A percentile compares a stretch with the other conserved stretches of the same genome.
Evolutionary conservation across 2,888 invertebrate genomes (phyloP).

Genomic region (Oligia fasciuncula): DNA sequence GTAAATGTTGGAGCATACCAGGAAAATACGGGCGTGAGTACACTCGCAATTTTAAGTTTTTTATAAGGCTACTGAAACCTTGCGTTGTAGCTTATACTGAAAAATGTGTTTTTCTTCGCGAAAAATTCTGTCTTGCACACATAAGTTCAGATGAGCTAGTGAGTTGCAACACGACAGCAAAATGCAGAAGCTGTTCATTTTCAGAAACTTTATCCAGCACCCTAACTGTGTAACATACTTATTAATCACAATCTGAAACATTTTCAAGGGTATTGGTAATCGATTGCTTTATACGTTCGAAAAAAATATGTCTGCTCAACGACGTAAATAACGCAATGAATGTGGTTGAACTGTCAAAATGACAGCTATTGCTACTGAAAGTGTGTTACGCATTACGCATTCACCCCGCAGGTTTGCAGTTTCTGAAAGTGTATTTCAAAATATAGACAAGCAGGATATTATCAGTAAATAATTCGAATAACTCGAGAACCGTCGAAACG

Average conservation of each 20-base stretch:
- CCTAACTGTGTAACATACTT: too few species aligned
- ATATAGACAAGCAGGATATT: neutral
- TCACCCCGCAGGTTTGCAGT: too few species aligned
- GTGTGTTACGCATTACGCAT: neutral
- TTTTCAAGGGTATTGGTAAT: too few species aligned
- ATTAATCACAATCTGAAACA: too few species aligned
- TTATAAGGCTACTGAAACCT: conserved; percentile 16
- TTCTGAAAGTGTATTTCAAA: too few species aligned
- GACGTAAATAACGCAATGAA: too few species aligned
- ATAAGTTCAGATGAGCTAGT: neutral
- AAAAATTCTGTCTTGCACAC: neutral
- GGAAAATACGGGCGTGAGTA: neutral
- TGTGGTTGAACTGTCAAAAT: neutral
- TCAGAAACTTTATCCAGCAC: too few species aligned
- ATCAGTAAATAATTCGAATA: neutral
- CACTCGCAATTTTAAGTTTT: conserved; percentile 4
- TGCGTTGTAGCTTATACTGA: neutral
- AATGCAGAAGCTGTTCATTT: neutral
- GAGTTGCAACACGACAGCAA: neutral
- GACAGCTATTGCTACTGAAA: neutral
- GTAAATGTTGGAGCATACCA: neutral
- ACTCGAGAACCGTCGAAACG: neutral
- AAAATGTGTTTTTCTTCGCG: neutral
- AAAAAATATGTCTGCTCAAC: too few species aligned
- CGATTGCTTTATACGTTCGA: too few species aligned